Evolutionary conservation across 2,797 vertebrate species (phyloP), one percentile per base, ranked within the genome.

Genomic region (Salmo trutta): DNA sequence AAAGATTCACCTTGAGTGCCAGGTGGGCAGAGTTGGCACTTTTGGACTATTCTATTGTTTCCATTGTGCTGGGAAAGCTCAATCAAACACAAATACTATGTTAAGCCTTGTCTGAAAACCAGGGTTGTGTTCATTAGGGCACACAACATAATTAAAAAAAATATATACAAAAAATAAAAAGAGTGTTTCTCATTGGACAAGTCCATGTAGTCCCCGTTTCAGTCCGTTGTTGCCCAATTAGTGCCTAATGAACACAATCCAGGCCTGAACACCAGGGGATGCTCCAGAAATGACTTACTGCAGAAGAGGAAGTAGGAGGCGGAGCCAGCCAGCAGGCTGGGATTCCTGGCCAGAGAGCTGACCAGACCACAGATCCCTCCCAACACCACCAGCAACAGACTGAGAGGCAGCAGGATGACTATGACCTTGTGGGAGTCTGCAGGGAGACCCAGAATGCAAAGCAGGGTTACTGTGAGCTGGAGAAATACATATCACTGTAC

Each of bases 341-440:
- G 82, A 69, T 93, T 94, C 82, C 81, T 86, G 54, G 90, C 92
- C 87, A 96, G 86, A 0, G 94, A 94, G 24, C 95, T 91, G 81
- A 95, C 93, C 1, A 96, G 88, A 51, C 93, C 92, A 1, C 91
- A 93, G 83, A 95, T 92, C 90, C 95, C 94, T 29, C 94, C 91
- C 0, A 94, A 90, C 77, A 95, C 92, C 68, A 95, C 75, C 72
- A 95, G 85, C 70, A 95, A 73, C 76, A 96, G 92, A 80, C 94
- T 95, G 84, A 95, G 87, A 0, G 94, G 95, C 80, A 96, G 82
- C 65, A 95, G 10, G 68, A 95, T 92, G 79, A 95, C 90, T 75
- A 96, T 90, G 5, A 91, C 91, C n/a, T 87, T 90, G 81, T 94
- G 95, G 83, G 95, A 84, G 5, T 78, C 95, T 96, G 87, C 12